These are phyloP conservation scores for Corvus hawaiiensis DNA, from an alignment of 2,113 vertebrate genomes.

Conservation along the genomic window DNA sequence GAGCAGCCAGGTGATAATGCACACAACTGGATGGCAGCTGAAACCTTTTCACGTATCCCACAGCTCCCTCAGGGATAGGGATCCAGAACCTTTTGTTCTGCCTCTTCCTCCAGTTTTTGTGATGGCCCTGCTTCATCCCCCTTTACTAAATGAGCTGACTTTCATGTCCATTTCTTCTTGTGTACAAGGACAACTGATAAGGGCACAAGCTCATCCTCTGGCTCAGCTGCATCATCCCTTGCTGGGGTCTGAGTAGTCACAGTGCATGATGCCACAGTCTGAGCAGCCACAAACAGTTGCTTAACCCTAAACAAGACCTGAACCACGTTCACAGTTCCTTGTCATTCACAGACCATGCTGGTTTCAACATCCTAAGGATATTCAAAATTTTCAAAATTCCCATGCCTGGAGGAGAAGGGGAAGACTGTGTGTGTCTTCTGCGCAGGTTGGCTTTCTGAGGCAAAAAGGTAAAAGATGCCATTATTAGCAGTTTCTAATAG, in stretches of 20 bases:
- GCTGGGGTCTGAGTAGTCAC: not conserved
- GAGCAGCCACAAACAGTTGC: not conserved
- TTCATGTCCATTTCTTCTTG: not conserved
- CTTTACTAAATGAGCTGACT: not conserved
- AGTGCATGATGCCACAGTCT: not conserved
- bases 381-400: not conserved
- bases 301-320: not conserved
- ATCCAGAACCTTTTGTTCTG: not conserved
- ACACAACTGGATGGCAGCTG: not conserved
- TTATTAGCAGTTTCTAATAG: not conserved
- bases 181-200: not conserved
- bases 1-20: not conserved
- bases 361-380: not conserved
- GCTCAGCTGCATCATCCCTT: not conserved
- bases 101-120: not conserved
- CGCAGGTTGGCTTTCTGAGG: not conserved
- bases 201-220: not conserved
- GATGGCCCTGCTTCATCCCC: not conserved
- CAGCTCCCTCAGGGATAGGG: not conserved
- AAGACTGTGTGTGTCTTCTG: not conserved
- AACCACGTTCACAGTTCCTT: not conserved
- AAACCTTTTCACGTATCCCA: not conserved
- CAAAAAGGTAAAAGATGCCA: not conserved
- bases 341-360: not conserved
- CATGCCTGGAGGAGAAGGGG: not conserved